Evolutionary conservation across 1,140 invertebrate genomes (phyloP), one percentile per base, ranked within the genome.

Genomic region (Drosophila tani): DNA sequence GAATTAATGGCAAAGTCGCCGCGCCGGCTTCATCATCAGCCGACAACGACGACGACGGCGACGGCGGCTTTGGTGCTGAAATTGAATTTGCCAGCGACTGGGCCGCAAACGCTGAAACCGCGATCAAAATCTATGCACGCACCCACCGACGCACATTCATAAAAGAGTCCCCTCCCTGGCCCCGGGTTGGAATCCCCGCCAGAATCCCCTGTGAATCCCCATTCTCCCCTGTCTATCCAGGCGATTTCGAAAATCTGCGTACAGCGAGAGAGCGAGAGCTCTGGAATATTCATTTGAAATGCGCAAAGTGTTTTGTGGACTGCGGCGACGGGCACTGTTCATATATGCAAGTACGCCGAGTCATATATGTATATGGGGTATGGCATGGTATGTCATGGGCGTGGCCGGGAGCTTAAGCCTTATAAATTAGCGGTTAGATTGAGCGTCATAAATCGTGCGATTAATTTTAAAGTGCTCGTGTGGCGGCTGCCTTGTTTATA

Each of bases 371-470:
- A 32, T 32, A 32, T 32, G 9, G 9, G 29, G 29, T 9, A 32
- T 32, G 29, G 29, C 9, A 32, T 32, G 29, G 32, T 21, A 40
- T 9, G 32, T 19, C 45, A 27, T 40, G 19, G 62, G 46, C 45
- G 41, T 32, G 56, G 47, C 27, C 45, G 65, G 77, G 43, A 40
- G 40, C 66, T 64, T 79, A 85, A 90, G 85, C 81, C 79, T 74
- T 75, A 88, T 81, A 85, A 88, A 88, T 88, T 90, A 91, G 86
- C 67, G 85, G 85, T 88, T 88, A 85, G 85, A 85, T 82, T 81
- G 86, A 76, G 85, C 85, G 67, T 85, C 85, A 90, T 88, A 90
- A 90, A 90, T 88, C 67, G 75, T 82, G 79, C 63, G 85, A 90
- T 88, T 88, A 79, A 90, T 76, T 90, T 85, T 70, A 70, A 88